These are phyloP conservation scores for Gobiocypris rarus DNA, from an alignment of 2,113 vertebrate species.

Conservation along the genomic window DNA sequence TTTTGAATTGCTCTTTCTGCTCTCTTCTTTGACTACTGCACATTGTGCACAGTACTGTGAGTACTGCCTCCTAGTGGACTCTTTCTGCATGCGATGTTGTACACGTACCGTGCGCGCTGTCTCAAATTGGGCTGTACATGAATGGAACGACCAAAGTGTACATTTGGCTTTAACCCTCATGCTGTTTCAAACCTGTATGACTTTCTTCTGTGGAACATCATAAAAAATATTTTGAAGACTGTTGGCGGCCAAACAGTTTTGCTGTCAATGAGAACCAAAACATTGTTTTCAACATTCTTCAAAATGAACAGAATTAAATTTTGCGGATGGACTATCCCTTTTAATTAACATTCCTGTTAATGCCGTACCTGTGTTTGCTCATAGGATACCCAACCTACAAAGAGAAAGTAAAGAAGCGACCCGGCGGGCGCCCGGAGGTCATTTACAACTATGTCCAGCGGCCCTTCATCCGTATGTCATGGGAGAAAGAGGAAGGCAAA, in stretches of 20 bases:
- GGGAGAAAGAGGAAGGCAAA: constrained; percentile 99
- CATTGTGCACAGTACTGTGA: no score
- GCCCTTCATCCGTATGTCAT: constrained; percentile 97
- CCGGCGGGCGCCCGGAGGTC: constrained; percentile 92
- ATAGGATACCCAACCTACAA: constrained; percentile 96
- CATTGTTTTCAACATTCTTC: not conserved
- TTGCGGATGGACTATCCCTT: not conserved
- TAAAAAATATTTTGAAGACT: not conserved
- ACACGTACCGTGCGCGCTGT: no score
- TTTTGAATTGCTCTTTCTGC: no score
- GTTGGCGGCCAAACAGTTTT: not conserved
- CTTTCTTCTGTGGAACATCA: not conserved
- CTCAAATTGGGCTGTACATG: no score
- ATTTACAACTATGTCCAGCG: constrained; percentile 98
- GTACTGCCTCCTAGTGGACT: no score
- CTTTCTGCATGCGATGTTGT: no score
- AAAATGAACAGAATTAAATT: not conserved
- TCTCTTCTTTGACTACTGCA: no score
- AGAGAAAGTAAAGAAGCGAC: constrained; percentile 96
- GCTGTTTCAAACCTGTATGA: no score
- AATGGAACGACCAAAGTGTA: no score
- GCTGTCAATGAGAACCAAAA: not conserved
- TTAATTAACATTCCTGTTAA: not conserved
- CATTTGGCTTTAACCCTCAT: no score
- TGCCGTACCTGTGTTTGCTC: not conserved